A percentile compares a stretch with the other conserved stretches of the same genome.
Evolutionary conservation across 2,888 invertebrate species (phyloP).

Genomic region (Buathra laborator): DNA sequence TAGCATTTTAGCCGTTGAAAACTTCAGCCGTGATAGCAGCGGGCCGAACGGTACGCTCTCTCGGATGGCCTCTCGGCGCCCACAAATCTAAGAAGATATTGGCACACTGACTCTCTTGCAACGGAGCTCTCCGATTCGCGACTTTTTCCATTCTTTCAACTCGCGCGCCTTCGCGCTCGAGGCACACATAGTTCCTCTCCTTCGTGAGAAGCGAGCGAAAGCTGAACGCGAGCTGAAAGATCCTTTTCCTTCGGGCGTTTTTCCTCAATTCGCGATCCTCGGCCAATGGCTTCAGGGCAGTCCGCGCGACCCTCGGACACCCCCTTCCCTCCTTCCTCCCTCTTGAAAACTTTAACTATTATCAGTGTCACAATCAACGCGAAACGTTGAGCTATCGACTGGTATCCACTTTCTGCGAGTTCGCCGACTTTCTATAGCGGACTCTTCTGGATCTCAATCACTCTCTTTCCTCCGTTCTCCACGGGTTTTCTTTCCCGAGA

Average conservation of each 20-base stretch:
- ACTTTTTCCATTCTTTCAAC: constrained; percentile 52
- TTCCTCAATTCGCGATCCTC: constrained; percentile 48
- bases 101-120: constrained; percentile 66
- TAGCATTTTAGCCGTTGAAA: constrained; percentile 72
- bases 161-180: background rate
- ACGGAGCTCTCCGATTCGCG: constrained; percentile 50
- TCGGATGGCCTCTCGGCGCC: constrained; percentile 71
- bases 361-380: constrained; percentile 76
- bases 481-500: background rate
- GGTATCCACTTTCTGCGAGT: constrained; percentile 27
- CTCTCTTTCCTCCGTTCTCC: constrained; percentile 10
- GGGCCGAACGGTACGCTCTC: constrained; percentile 64
- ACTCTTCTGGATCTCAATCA: background rate
- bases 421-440: constrained; percentile 12
- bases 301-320: constrained; percentile 6
- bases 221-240: constrained; percentile 54
- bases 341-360: constrained; percentile 75
- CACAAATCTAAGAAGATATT: constrained; percentile 79
- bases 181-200: background rate
- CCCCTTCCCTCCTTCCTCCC: background rate
- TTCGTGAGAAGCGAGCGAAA: constrained; percentile 40
- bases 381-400: constrained; percentile 66
- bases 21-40: constrained; percentile 72
- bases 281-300: constrained; percentile 42
- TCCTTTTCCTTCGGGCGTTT: constrained; percentile 53